Evolutionary conservation across 1,140 invertebrate genomes (phyloP).

Genomic region (Mya arenaria): DNA sequence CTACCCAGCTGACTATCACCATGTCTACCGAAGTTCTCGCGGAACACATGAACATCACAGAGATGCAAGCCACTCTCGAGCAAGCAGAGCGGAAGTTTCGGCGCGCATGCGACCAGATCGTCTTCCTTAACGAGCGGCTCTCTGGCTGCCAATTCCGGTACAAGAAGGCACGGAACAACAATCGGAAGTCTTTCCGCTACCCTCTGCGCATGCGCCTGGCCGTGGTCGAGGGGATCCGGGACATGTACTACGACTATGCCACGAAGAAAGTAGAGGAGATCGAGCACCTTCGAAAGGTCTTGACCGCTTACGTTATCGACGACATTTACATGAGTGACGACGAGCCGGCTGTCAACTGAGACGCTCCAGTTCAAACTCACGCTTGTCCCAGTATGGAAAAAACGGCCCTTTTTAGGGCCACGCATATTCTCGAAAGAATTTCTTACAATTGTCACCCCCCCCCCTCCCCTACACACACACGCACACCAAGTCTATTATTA

Average conservation of each 20-base stretch:
- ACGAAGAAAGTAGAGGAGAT: slow-evolving; percentile 33
- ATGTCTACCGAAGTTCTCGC: too few species aligned
- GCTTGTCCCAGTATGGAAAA: too few species aligned
- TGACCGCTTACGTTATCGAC: not conserved
- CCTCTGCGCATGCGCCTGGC: slow-evolving; percentile 51
- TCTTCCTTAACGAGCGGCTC: slow-evolving; percentile 47
- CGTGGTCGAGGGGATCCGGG: slow-evolving; percentile 57
- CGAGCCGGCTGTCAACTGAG: too few species aligned
- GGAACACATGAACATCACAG: not conserved
- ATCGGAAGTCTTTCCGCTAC: slow-evolving; percentile 52
- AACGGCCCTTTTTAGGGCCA: too few species aligned
- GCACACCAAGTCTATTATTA: too few species aligned
- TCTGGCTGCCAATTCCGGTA: slow-evolving; percentile 33
- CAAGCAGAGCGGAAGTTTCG: slow-evolving; percentile 40
- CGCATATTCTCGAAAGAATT: too few species aligned
- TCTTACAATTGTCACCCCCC: too few species aligned
- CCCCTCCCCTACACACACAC: too few species aligned
- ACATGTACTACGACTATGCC: slow-evolving; percentile 62
- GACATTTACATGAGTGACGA: too few species aligned
- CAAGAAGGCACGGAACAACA: slow-evolving; percentile 41
- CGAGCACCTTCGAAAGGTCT: slow-evolving; percentile 5
- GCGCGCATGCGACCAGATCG: slow-evolving; percentile 57
- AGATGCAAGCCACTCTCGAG: slow-evolving; percentile 2
- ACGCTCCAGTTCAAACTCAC: too few species aligned
- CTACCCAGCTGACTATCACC: too few species aligned